These are phyloP conservation scores for Uromys caudimaculatus DNA, from an alignment of 2,797 vertebrate species.

Conservation along the genomic window DNA sequence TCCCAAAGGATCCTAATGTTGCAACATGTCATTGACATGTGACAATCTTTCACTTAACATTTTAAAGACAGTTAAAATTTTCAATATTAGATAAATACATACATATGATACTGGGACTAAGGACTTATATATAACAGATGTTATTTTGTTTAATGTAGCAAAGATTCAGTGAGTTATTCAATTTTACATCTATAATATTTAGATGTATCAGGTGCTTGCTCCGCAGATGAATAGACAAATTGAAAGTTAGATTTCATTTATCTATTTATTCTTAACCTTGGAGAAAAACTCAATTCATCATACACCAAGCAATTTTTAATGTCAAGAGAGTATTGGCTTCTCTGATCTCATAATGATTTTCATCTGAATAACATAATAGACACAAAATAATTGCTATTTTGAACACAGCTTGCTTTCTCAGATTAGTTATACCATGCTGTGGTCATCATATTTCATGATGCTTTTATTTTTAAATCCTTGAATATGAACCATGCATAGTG, in stretches of 20 bases:
- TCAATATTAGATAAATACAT: neutral
- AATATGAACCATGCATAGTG: neutral
- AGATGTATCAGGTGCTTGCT: neutral
- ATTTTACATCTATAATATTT: neutral
- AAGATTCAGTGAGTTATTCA: neutral
- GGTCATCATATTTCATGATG: neutral
- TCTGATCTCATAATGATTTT: neutral
- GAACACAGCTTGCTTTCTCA: neutral
- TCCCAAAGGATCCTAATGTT: neutral
- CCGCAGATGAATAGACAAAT: neutral
- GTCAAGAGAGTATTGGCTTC: neutral
- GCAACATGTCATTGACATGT: neutral
- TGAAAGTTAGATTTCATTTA: neutral
- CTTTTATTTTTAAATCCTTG: slow-evolving; percentile 5
- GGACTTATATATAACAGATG: neutral
- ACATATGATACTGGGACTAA: neutral
- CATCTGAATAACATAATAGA: neutral
- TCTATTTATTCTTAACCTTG: neutral
- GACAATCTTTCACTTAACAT: neutral
- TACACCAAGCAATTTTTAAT: slow-evolving; percentile 38
- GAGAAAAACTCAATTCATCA: neutral
- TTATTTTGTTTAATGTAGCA: neutral
- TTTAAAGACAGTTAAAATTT: neutral
- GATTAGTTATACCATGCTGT: neutral
- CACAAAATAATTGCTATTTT: neutral